Conservation (phyloP, 2,888 invertebrate species). For the Ephialtes manifestator region DNA sequence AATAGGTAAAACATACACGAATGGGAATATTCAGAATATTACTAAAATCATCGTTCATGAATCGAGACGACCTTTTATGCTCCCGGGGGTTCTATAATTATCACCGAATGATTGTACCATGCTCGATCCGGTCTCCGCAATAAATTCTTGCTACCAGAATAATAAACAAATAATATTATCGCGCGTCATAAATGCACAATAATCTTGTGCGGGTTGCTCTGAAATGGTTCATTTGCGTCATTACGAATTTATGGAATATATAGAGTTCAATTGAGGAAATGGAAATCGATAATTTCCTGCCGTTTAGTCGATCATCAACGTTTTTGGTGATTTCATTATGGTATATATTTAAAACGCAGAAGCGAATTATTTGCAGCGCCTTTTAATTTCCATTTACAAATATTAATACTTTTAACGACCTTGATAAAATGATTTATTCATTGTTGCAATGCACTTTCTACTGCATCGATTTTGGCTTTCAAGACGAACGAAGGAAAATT, state of each 20-base stretch:
- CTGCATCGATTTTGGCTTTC: too few relatives aligned
- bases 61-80: slow-evolving; percentile 18
- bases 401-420: too few relatives aligned
- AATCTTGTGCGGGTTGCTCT: not conserved
- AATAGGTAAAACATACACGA: slow-evolving; percentile 15
- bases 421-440: too few relatives aligned
- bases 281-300: slow-evolving; percentile 6
- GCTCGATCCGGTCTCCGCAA: not conserved
- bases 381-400: too few relatives aligned
- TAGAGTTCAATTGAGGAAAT: slow-evolving; percentile 3
- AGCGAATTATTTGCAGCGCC: not conserved
- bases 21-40: slow-evolving; percentile 42
- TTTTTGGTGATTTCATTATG: not conserved
- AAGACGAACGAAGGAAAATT: too few relatives aligned
- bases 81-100: slow-evolving; percentile 50
- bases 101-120: slow-evolving; percentile 44
- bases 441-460: too few relatives aligned
- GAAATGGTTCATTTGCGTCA: slow-evolving; percentile 18
- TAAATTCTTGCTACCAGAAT: slow-evolving; percentile 32
- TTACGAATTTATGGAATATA: slow-evolving; percentile 8
- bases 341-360: not conserved
- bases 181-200: not conserved
- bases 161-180: slow-evolving; percentile 40
- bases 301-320: not conserved
- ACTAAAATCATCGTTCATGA: slow-evolving; percentile 49